Percentiles rank a stretch among this genome's conserved stretches.
Evolutionary conservation across 2,113 vertebrate genomes (phyloP).

Genomic region (Lophius piscatorius): DNA sequence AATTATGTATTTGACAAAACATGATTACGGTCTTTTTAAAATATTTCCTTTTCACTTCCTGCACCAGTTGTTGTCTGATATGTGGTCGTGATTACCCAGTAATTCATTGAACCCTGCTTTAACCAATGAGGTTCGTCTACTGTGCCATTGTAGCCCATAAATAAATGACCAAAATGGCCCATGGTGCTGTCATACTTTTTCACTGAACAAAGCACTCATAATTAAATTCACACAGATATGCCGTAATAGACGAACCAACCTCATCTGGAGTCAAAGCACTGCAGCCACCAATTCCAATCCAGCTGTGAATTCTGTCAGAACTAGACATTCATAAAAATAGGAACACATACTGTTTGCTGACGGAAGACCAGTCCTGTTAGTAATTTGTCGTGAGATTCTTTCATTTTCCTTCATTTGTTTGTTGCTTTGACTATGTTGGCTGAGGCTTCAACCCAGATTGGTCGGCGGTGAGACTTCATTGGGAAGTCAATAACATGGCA

Average conservation of each 20-base stretch:
- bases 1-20: slow-evolving; percentile 70
- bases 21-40: slow-evolving; percentile 69
- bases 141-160: slow-evolving; percentile 64
- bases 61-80: slow-evolving; percentile 62
- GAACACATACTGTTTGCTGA: slow-evolving; percentile 57
- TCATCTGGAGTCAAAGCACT: slow-evolving; percentile 70
- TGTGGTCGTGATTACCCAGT: slow-evolving; percentile 70
- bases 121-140: slow-evolving; percentile 65
- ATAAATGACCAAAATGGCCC: slow-evolving; percentile 73
- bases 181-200: slow-evolving; percentile 62
- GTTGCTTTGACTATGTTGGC: slow-evolving; percentile 72
- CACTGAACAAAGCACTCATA: slow-evolving; percentile 70
- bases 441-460: slow-evolving; percentile 58
- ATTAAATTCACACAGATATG: slow-evolving; percentile 79
- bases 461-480: slow-evolving; percentile 68
- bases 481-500: slow-evolving; percentile 68
- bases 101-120: slow-evolving; percentile 64
- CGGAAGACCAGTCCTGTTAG: slow-evolving; percentile 64
- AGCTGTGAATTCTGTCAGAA: slow-evolving; percentile 65
- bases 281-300: slow-evolving; percentile 50
- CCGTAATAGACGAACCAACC: slow-evolving; percentile 62
- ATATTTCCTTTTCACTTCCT: slow-evolving; percentile 72
- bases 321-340: slow-evolving; percentile 55
- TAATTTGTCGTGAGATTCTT: slow-evolving; percentile 70
- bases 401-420: slow-evolving; percentile 75